These are phyloP conservation scores for Caenorhabditis uteleia DNA, from an alignment of 2,888 invertebrate species.

Conservation along the genomic window DNA sequence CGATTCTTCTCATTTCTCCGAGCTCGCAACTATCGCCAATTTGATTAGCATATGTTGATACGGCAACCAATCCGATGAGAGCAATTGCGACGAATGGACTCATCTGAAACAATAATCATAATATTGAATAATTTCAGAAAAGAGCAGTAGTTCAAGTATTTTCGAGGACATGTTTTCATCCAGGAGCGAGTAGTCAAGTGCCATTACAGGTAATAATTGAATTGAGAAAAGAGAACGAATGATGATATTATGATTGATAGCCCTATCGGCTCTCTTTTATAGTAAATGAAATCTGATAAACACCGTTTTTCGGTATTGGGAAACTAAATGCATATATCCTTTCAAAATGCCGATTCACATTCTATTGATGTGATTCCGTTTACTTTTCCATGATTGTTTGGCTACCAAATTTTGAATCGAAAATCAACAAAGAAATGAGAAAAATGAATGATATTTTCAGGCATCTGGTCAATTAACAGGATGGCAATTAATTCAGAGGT, in stretches of 20 bases:
- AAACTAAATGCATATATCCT: too few relatives aligned
- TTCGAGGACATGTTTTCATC: conserved; percentile 46
- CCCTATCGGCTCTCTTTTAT: background rate
- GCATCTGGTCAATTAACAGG: conserved; percentile 44
- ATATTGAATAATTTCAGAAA: conserved; percentile 31
- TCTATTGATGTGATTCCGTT: background rate
- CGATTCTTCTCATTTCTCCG: conserved; percentile 23
- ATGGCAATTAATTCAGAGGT: conserved; percentile 45
- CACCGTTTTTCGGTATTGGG: too few relatives aligned
- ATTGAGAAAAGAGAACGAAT: too few relatives aligned
- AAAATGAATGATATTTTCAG: too few relatives aligned
- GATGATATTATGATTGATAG: background rate
- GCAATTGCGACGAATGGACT: conserved; percentile 16
- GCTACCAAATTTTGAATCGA: too few relatives aligned
- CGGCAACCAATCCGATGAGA: conserved; percentile 4
- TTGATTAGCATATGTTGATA: background rate
- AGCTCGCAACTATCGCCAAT: conserved; percentile 7
- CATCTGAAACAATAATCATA: background rate
- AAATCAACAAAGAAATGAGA: too few relatives aligned
- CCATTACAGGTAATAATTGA: conserved; percentile 42
- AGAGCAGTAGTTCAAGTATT: conserved; percentile 33
- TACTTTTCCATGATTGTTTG: background rate
- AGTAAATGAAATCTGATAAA: background rate
- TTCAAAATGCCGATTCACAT: too few relatives aligned
- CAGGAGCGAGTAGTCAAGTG: conserved; percentile 50